Evolutionary conservation across 2,113 vertebrate genomes (phyloP).

Genomic region (Zosterops lateralis): DNA sequence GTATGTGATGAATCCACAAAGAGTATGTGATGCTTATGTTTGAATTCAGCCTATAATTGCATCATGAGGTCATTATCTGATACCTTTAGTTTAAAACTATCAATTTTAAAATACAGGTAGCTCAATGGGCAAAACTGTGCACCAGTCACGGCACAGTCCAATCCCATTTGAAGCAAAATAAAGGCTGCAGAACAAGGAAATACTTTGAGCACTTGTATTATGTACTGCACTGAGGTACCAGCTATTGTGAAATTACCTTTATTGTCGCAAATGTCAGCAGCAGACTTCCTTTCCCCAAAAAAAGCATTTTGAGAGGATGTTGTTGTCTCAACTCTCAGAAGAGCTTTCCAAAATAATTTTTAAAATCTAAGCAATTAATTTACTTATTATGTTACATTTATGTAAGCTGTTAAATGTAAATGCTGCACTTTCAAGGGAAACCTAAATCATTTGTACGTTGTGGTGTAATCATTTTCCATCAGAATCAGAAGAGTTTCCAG

Average conservation of each 20-base stretch:
- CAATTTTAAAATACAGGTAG: not conserved
- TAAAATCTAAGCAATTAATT: slow-evolving; percentile 41
- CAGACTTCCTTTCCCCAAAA: not conserved
- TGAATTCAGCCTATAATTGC: not conserved
- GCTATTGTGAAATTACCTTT: not conserved
- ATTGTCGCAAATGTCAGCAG: not conserved
- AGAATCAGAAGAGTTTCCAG: not conserved
- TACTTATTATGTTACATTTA: slow-evolving; percentile 19
- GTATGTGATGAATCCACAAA: not conserved
- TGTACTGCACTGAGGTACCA: not conserved
- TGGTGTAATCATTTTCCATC: not conserved
- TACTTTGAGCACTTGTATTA: not conserved
- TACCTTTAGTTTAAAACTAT: not conserved
- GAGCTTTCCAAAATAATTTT: slow-evolving; percentile 60
- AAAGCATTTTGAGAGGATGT: not conserved
- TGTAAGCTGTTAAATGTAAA: slow-evolving; percentile 58
- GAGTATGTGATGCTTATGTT: not conserved
- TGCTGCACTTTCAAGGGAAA: slow-evolving; percentile 33
- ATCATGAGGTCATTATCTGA: not conserved
- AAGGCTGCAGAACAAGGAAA: not conserved
- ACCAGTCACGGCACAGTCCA: not conserved
- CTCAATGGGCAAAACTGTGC: not conserved
- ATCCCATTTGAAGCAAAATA: not conserved
- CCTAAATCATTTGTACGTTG: slow-evolving; percentile 5
- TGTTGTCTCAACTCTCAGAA: not conserved